Evolutionary conservation across 2,797 vertebrate species (phyloP).

Genomic region (Fistularia tabacaria): DNA sequence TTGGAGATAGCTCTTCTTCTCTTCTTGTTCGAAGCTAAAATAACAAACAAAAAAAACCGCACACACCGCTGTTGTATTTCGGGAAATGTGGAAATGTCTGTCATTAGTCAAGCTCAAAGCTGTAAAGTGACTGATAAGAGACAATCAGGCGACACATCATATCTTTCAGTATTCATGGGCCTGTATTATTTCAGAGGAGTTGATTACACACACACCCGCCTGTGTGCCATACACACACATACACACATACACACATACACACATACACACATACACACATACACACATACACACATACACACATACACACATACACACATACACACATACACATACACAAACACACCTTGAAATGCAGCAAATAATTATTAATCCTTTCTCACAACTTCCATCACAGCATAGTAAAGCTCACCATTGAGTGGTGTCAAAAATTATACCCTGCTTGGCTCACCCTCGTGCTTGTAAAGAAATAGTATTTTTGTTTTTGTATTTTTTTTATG

Average conservation of each 20-base stretch:
- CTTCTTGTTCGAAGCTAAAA: constrained; percentile 16
- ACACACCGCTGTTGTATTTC: constrained; percentile 28
- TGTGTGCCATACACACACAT: constrained; percentile 5
- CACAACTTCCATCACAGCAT: constrained; percentile 23
- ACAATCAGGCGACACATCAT: constrained; percentile 14
- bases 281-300: constrained; percentile 3
- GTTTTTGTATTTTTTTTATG: neutral
- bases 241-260: constrained; percentile 17
- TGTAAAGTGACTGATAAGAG: constrained; percentile 47
- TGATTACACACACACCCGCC: neutral
- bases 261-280: constrained; percentile 13
- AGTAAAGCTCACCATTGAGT: constrained; percentile 33
- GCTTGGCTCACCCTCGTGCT: constrained; percentile 28
- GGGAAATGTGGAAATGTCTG: constrained; percentile 20
- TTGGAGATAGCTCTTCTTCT: constrained; percentile 22
- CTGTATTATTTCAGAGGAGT: constrained; percentile 29
- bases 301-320: constrained; percentile 17
- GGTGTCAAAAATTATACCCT: constrained; percentile 44
- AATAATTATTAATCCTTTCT: constrained; percentile 38
- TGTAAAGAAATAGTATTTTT: constrained; percentile 12
- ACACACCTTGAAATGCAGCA: constrained; percentile 21
- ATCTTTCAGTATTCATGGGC: constrained; percentile 17
- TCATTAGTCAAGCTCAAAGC: constrained; percentile 37
- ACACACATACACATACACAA: constrained; percentile 21
- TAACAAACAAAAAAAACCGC: neutral